These are phyloP conservation scores for Pterois miles DNA, from an alignment of 2,797 vertebrate species.

Conservation along the genomic window DNA sequence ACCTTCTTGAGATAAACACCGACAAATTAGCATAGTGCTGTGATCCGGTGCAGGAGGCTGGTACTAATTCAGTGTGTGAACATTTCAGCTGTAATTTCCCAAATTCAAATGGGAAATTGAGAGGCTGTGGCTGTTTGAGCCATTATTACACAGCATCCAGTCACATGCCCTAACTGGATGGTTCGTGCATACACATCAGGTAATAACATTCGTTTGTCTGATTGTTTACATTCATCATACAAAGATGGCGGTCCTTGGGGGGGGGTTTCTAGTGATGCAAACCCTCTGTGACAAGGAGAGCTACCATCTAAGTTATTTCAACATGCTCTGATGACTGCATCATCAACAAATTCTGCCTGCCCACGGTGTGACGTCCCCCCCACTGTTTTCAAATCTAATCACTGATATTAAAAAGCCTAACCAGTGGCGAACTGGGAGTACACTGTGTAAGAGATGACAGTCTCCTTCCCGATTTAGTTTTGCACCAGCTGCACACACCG, in stretches of 20 bases:
- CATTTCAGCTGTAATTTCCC: constrained; percentile 25
- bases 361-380: constrained; percentile 32
- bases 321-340: constrained; percentile 51
- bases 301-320: constrained; percentile 39
- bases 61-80: constrained; percentile 41
- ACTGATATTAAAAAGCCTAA: constrained; percentile 59
- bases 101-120: constrained; percentile 15
- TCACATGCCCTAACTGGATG: neutral
- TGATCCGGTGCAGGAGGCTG: constrained; percentile 35
- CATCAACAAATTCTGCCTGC: constrained; percentile 54
- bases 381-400: constrained; percentile 62
- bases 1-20: constrained; percentile 45
- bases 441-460: constrained; percentile 32
- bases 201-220: constrained; percentile 10
- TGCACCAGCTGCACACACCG: constrained; percentile 7
- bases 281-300: constrained; percentile 50
- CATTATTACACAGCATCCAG: neutral
- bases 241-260: constrained; percentile 5
- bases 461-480: constrained; percentile 39
- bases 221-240: constrained; percentile 44
- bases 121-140: neutral
- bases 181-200: neutral
- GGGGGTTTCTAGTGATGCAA: constrained; percentile 23
- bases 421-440: constrained; percentile 29
- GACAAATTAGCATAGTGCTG: constrained; percentile 50